phyloP scores from a whole-genome alignment of 2,113 vertebrate species.

The Thoracochromis brauschi region DNA sequence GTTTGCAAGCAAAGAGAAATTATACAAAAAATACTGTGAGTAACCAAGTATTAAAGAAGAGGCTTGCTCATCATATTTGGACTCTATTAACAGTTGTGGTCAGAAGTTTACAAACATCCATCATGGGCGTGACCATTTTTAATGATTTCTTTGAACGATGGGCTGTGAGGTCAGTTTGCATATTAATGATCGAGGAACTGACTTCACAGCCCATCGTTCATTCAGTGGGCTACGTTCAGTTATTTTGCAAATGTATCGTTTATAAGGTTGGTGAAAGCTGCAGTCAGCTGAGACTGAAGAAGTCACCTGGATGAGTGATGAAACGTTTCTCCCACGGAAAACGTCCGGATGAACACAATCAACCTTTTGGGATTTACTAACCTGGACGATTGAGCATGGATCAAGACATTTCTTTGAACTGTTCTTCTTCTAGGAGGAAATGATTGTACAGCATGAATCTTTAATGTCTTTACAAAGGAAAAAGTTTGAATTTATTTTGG shows the following conservation, averaged over 20 bases:
- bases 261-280: neutral
- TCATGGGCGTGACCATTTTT: neutral
- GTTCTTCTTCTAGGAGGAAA: neutral
- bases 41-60: neutral
- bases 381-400: rapidly evolving
- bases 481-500: neutral
- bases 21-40: neutral
- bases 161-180: neutral
- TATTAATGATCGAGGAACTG: neutral
- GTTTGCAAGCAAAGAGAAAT: neutral
- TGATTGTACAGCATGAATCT: neutral
- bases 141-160: neutral
- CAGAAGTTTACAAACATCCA: neutral
- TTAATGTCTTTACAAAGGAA: neutral
- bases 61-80: neutral
- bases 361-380: rapidly evolving
- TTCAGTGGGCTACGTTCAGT: rapidly evolving
- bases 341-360: neutral
- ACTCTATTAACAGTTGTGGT: neutral
- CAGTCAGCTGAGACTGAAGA: neutral
- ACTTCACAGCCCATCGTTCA: rapidly evolving
- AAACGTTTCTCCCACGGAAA: neutral
- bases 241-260: rapidly evolving
- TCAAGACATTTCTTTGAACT: neutral
- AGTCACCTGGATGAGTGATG: neutral